Conservation (phyloP, 2,888 invertebrate species). For the Actias luna region DNA sequence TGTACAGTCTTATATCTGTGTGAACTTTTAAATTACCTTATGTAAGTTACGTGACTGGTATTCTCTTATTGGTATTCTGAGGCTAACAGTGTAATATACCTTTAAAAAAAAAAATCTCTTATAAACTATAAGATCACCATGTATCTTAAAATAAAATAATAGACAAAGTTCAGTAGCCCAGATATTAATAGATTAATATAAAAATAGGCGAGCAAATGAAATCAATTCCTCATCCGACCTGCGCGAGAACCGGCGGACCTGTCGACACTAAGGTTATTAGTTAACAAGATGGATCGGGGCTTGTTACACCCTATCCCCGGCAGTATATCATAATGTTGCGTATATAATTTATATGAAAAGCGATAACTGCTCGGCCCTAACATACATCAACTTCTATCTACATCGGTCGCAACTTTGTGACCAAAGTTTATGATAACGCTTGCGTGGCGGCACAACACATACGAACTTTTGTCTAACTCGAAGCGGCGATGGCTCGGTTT, state of each 20-base stretch:
- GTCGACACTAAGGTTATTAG: slow-evolving; percentile 17
- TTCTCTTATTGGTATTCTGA: too few relatives aligned
- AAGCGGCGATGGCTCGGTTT: too few relatives aligned
- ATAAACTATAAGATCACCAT: too few relatives aligned
- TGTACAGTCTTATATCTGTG: too few relatives aligned
- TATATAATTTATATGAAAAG: slow-evolving; percentile 45
- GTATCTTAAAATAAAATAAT: too few relatives aligned
- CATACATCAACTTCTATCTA: slow-evolving; percentile 31
- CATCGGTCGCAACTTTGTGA: slow-evolving; percentile 11
- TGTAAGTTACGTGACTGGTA: too few relatives aligned
- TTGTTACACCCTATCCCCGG: slow-evolving; percentile 21
- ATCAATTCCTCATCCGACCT: slow-evolving; percentile 6
- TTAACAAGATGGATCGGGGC: slow-evolving; percentile 21
- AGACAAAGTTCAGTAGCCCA: too few relatives aligned
- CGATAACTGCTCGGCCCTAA: slow-evolving; percentile 31
- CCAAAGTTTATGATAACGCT: slow-evolving; percentile 17
- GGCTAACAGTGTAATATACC: too few relatives aligned
- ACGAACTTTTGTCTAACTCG: too few relatives aligned
- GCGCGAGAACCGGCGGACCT: slow-evolving; percentile 1
- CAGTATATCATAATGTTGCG: slow-evolving; percentile 38
- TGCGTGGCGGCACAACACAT: not conserved
- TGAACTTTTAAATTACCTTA: too few relatives aligned
- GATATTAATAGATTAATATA: too few relatives aligned
- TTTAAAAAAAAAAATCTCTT: too few relatives aligned
- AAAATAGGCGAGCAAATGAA: not conserved